Evolutionary conservation across 1,140 invertebrate species (phyloP).

Genomic region (Euschistus heros): DNA sequence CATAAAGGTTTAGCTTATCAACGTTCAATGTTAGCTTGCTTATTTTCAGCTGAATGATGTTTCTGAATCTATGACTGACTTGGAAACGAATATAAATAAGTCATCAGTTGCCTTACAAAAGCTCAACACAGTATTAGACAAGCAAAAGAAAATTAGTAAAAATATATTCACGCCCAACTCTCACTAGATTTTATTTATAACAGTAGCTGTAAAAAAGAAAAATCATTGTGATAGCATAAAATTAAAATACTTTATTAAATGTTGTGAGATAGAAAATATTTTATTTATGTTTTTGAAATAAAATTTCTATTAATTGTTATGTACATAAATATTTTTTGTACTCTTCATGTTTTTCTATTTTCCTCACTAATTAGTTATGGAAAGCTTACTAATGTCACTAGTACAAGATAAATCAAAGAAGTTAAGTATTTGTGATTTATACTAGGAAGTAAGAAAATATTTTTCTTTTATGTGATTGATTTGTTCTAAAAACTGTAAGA

Average conservation of each 20-base stretch:
- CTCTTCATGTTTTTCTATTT: too few species aligned
- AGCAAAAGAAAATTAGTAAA: slow-evolving; percentile 1
- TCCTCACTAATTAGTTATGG: too few species aligned
- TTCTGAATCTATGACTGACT: slow-evolving; percentile 3
- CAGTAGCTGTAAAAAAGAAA: neutral
- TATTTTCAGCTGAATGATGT: slow-evolving; percentile 4
- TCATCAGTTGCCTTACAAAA: slow-evolving; percentile 9
- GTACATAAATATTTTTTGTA: too few species aligned
- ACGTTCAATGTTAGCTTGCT: neutral
- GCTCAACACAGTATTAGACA: slow-evolving; percentile 7
- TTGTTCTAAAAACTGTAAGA: too few species aligned
- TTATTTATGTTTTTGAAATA: slow-evolving; percentile 1
- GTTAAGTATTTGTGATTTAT: too few species aligned
- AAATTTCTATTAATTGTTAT: too few species aligned
- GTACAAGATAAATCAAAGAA: too few species aligned
- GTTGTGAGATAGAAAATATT: neutral
- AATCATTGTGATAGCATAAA: neutral
- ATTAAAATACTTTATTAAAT: neutral
- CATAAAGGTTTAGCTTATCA: neutral
- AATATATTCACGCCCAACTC: neutral
- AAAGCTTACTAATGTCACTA: too few species aligned
- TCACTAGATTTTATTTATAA: neutral
- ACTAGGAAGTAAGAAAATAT: too few species aligned
- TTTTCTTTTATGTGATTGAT: too few species aligned
- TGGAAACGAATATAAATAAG: slow-evolving; percentile 8